Base-by-base conservation (phyloP, 2,113 vertebrate genomes). In the Anser cygnoides region DNA sequence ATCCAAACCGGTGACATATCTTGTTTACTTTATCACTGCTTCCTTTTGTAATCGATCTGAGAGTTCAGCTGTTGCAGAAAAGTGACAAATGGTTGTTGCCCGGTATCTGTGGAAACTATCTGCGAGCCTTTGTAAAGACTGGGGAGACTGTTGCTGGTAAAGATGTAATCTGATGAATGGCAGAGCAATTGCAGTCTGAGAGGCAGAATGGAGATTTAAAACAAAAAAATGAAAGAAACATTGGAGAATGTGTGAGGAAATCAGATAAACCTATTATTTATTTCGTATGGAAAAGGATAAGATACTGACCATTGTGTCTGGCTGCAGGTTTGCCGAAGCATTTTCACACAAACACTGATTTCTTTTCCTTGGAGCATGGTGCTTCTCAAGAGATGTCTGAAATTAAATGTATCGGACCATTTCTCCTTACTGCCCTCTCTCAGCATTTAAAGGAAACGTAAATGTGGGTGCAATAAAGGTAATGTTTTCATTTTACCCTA, bases 1-100 rank as follows among this genome's bases (percentile, higher is more conserved):
- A 71, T 74, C 82, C 70, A 90, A 44, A 84, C 33, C 0, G 0
- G 33, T 95, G 85, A 82, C 90, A 52, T 63, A 78, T 82, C 85
- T 78, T 78, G 41, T 93, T 96, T 91, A 49, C 21, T 81, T 94
- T 85, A 87, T 95, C 88, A 41, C 37, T 59, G 28, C 35, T 73
- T 89, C 57, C 37, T 54, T 87, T 92, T 92, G 82, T 84, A 96
- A 94, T 96, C 17, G 8, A 87, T 93, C 66, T 93, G 88, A 92
- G 92, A 93, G 57, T 87, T 94, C 82, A 91, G 66, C 88, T 90
- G 70, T 77, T 89, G 61, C 74, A 91, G 78, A 84, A 70, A 89
- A 84, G 87, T 93, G 85, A 94, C 85, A 87, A 94, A 92, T 83
- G 33, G 39, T 84, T 65, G 39, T 62, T 80, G 43, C 54, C 49